Evolutionary conservation across 2,113 vertebrate genomes (phyloP).

Genomic region (Phasianus colchicus): DNA sequence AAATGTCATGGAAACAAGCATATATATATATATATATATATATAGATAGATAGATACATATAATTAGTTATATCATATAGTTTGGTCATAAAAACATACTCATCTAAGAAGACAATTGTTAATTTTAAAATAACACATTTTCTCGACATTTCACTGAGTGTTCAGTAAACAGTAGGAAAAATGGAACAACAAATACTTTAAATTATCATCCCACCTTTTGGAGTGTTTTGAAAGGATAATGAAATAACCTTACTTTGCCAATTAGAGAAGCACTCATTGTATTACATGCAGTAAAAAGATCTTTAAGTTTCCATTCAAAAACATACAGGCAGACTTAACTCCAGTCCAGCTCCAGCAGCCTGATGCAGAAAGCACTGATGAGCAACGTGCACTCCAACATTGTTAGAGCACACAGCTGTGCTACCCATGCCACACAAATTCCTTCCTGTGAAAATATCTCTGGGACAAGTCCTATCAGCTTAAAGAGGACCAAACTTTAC

Average conservation of each 20-base stretch:
- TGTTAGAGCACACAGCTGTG: neutral
- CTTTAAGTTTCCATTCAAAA: neutral
- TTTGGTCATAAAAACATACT: neutral
- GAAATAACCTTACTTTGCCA: neutral
- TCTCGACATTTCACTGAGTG: neutral
- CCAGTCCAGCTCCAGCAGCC: neutral
- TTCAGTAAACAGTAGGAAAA: neutral
- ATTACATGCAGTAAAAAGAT: fast-evolving
- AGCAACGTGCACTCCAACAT: neutral
- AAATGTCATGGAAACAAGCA: neutral
- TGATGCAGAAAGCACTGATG: neutral
- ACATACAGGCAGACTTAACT: neutral
- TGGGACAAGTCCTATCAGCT: neutral
- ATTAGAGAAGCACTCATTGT: neutral
- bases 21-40: neutral
- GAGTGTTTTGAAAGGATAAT: neutral
- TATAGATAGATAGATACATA: too few species aligned
- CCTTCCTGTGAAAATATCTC: neutral
- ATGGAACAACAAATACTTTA: neutral
- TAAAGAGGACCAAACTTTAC: neutral
- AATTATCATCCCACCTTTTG: neutral
- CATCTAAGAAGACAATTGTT: neutral
- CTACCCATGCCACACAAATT: neutral
- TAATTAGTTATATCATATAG: neutral
- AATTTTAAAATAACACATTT: neutral